Conservation (phyloP, 2,888 invertebrate species). For the Tortrix viridana region DNA sequence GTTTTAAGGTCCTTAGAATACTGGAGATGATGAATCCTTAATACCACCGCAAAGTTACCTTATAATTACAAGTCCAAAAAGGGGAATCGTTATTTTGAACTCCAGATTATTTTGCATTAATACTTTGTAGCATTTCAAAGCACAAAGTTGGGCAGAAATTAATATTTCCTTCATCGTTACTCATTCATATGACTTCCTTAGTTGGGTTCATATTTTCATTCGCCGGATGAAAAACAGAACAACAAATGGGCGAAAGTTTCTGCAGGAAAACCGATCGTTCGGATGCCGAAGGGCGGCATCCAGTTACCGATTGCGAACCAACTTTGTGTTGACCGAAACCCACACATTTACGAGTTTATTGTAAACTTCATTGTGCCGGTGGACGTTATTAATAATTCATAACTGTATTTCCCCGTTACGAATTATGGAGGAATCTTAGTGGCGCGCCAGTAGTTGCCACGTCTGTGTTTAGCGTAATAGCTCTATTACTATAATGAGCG, state of each 20-base stretch:
- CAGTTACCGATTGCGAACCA: slow-evolving; percentile 7
- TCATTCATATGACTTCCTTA: slow-evolving; percentile 25
- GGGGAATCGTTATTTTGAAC: background rate
- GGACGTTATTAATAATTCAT: slow-evolving; percentile 57
- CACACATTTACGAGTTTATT: slow-evolving; percentile 31
- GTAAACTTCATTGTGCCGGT: slow-evolving; percentile 34
- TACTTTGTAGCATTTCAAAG: background rate
- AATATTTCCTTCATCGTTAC: slow-evolving; percentile 19
- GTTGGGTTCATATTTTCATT: slow-evolving; percentile 19
- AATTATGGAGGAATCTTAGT: slow-evolving; percentile 60
- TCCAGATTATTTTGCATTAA: background rate
- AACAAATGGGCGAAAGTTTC: slow-evolving; percentile 24
- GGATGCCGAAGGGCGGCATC: slow-evolving; percentile 19
- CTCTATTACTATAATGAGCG: slow-evolving; percentile 69
- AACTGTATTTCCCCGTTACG: slow-evolving; percentile 52
- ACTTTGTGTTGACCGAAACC: slow-evolving; percentile 29
- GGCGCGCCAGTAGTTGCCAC: slow-evolving; percentile 50
- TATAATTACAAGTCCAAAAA: background rate
- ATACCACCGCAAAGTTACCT: slow-evolving; percentile 8
- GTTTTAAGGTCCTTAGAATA: slow-evolving; percentile 27
- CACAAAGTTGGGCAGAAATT: background rate
- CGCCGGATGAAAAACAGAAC: slow-evolving; percentile 17
- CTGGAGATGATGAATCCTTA: slow-evolving; percentile 23
- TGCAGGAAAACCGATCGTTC: slow-evolving; percentile 25
- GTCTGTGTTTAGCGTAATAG: slow-evolving; percentile 65